Evolutionary conservation across 2,888 invertebrate genomes (phyloP), one percentile per base, ranked within the genome.

Genomic region (Cheilosia urbana): DNA sequence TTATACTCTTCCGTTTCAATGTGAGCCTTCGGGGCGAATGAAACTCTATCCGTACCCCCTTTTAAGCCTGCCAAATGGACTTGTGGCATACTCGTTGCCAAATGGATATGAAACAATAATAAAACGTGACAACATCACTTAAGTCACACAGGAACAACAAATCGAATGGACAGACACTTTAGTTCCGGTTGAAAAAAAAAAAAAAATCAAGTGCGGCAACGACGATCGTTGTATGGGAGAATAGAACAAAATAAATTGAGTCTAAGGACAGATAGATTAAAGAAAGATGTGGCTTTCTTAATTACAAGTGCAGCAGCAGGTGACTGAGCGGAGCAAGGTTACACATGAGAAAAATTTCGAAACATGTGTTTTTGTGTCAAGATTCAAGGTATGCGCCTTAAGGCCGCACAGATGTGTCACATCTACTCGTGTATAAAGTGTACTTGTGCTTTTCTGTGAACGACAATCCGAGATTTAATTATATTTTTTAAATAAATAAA

Each of bases 41-140:
- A 84, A 79, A 84, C 69, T 79, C 73, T 80, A 84, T 79, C 45
- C 49, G 62, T 19, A n/a, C 49, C 13, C 21, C 49, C 55, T 51
- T 49, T 21, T 51, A n/a, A 57, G 42, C 73, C 60, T 66, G 58
- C 60, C 47, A 66, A 51, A 76, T 81, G 55, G 42, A 68, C 45
- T 47, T 63, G 69, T 57, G 19, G 47, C 19, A 49, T 68, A 37
- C 37, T 37, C 27, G 21, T 27, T 76, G 62, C 75, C 62, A 68
- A 62, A 75, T 80, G 45, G 55, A 75, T 37, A 17, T 62, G 13
- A 21, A 53, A 66, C 27, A 49, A 30, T 11, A 40, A 47, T 37
- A 63, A 72, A 62, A 72, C 40, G 34, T 65, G 65, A 66, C 47
- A 60, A 45, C 76, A 68, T 77, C 60, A 21, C 51, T 51, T n/a